phyloP scores from a whole-genome alignment of 2,797 vertebrate species.

The Tokudaia muenninki region DNA sequence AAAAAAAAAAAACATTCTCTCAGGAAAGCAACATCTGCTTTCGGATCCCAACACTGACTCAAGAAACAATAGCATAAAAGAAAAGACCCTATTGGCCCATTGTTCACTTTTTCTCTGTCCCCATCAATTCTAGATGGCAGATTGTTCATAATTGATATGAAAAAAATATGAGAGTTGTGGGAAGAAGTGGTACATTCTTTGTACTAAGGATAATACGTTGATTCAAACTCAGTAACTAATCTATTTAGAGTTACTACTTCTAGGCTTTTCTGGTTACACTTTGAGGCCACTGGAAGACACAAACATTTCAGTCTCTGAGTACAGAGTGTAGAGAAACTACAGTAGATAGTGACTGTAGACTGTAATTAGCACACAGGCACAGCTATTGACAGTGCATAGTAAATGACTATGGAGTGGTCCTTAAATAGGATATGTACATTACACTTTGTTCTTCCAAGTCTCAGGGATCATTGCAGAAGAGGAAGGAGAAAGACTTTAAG shows the following conservation, averaged over 20 bases:
- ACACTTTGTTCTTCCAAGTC: neutral
- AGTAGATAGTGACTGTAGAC: neutral
- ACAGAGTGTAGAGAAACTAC: neutral
- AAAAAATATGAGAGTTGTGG: neutral
- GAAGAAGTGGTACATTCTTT: neutral
- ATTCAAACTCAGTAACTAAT: neutral
- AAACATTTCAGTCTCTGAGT: neutral
- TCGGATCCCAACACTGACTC: neutral
- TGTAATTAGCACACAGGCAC: neutral
- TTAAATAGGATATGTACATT: neutral
- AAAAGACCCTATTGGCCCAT: fast-evolving
- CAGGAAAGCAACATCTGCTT: neutral
- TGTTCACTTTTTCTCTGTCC: neutral
- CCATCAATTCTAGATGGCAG: neutral
- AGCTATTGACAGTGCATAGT: neutral
- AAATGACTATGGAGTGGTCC: neutral
- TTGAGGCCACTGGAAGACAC: neutral
- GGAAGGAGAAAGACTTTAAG: neutral
- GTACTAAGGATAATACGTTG: neutral
- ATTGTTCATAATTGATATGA: neutral
- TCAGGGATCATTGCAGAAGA: neutral
- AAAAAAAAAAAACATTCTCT: neutral
- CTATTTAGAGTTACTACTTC: neutral
- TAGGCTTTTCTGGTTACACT: neutral
- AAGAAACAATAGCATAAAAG: neutral